These are phyloP conservation scores for Pollachius pollachius DNA, from an alignment of 2,113 vertebrate species.

Conservation along the genomic window DNA sequence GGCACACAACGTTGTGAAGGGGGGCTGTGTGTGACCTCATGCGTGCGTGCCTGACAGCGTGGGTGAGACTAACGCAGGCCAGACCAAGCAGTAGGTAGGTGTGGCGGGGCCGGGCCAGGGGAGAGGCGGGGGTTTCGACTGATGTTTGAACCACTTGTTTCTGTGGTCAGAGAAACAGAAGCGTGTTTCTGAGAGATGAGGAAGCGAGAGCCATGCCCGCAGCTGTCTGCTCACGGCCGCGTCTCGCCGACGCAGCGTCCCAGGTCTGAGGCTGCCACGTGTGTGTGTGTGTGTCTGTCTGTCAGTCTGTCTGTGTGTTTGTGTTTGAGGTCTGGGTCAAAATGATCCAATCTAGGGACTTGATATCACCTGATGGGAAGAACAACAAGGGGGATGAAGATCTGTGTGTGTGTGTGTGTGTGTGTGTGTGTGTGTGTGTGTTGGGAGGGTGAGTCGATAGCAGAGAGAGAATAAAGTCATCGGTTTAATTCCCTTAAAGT, in stretches of 20 bases:
- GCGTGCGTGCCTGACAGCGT: background rate
- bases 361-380: no score
- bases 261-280: conserved; percentile 7
- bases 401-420: background rate
- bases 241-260: conserved; percentile 35
- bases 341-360: no score
- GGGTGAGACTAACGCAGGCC: background rate
- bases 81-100: background rate
- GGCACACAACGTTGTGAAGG: conserved; percentile 8
- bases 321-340: background rate
- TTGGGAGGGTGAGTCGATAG: no score
- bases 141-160: conserved; percentile 60
- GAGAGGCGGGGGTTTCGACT: conserved; percentile 5
- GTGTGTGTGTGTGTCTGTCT: no score
- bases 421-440: no score
- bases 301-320: background rate
- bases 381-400: no score
- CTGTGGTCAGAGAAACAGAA: conserved; percentile 64
- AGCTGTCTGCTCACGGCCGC: conserved; percentile 52
- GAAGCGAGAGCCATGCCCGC: conserved; percentile 61
- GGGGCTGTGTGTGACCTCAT: conserved; percentile 18
- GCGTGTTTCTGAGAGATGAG: conserved; percentile 57
- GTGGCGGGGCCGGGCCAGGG: background rate
- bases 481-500: no score
- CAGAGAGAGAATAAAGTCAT: no score